phyloP scores from a whole-genome alignment of 2,113 vertebrate genomes.

The Gadus macrocephalus region DNA sequence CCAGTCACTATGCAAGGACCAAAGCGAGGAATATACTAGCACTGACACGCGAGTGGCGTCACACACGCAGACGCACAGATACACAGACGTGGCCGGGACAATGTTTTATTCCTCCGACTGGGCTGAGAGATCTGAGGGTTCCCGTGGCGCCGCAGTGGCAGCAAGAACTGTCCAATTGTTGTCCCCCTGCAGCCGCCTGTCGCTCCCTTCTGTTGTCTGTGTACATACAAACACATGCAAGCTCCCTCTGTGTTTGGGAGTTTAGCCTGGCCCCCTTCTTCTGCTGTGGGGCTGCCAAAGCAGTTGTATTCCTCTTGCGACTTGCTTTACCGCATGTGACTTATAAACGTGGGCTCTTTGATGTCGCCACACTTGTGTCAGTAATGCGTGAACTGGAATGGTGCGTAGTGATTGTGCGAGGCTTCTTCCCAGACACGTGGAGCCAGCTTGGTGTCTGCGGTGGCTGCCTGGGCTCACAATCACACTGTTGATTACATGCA shows the following conservation, averaged over 20 bases:
- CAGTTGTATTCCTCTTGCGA: too few relatives aligned
- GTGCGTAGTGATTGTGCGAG: slow-evolving; percentile 1
- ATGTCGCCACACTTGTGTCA: slow-evolving; percentile 12
- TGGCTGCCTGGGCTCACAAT: slow-evolving; percentile 20
- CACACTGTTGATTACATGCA: slow-evolving; percentile 18
- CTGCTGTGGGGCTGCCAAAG: too few relatives aligned
- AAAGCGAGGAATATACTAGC: slow-evolving; percentile 4
- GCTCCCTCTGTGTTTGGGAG: not conserved
- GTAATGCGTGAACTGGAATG: slow-evolving; percentile 1
- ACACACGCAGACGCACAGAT: slow-evolving; percentile 10
- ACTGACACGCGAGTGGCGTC: slow-evolving; percentile 12
- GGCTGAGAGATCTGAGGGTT: slow-evolving; percentile 35
- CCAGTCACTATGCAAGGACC: slow-evolving; percentile 5
- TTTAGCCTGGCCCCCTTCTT: too few relatives aligned
- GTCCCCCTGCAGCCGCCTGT: slow-evolving; percentile 17
- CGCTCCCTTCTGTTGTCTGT: not conserved
- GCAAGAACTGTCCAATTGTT: slow-evolving; percentile 27
- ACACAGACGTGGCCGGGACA: slow-evolving; percentile 13
- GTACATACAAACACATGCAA: too few relatives aligned
- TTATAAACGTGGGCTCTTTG: not conserved
- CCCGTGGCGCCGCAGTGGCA: slow-evolving; percentile 18
- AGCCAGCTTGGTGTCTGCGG: slow-evolving; percentile 22
- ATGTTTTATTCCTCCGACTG: slow-evolving; percentile 12
- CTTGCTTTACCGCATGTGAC: not conserved
- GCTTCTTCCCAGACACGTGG: slow-evolving; percentile 21